Evolutionary conservation across 2,888 invertebrate species (phyloP).

Genomic region (Nomada fabriciana): DNA sequence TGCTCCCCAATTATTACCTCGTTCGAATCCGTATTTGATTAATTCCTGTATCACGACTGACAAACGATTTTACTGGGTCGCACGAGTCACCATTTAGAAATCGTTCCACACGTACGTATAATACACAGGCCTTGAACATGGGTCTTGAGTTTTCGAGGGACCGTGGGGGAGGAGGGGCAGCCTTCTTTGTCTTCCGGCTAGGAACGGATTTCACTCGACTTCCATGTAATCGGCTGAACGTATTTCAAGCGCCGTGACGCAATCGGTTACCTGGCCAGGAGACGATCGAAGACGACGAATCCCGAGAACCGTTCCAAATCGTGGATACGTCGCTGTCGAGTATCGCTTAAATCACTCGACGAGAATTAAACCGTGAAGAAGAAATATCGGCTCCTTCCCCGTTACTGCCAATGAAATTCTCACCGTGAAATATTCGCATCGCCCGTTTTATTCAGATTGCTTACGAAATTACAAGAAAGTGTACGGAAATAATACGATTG

Average conservation of each 20-base stretch:
- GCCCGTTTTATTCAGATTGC: background rate
- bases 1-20: no score
- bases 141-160: conserved; percentile 53
- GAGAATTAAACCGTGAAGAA: conserved; percentile 17
- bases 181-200: conserved; percentile 62
- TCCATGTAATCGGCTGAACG: conserved; percentile 59
- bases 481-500: no score
- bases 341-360: conserved; percentile 23
- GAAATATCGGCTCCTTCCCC: background rate
- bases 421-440: background rate
- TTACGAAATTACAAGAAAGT: no score
- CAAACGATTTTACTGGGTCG: conserved; percentile 24
- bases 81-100: conserved; percentile 1
- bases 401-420: background rate
- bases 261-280: conserved; percentile 60
- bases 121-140: conserved; percentile 51
- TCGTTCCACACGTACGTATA: conserved; percentile 7
- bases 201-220: conserved; percentile 56
- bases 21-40: conserved; percentile 23
- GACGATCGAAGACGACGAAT: conserved; percentile 40
- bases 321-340: conserved; percentile 14
- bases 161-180: conserved; percentile 23
- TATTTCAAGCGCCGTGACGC: conserved; percentile 64
- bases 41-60: background rate
- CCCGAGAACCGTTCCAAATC: conserved; percentile 16